Evolutionary conservation across 2,888 invertebrate genomes (phyloP), one percentile per base, ranked within the genome.

Genomic region (Agriopis leucophaearia): DNA sequence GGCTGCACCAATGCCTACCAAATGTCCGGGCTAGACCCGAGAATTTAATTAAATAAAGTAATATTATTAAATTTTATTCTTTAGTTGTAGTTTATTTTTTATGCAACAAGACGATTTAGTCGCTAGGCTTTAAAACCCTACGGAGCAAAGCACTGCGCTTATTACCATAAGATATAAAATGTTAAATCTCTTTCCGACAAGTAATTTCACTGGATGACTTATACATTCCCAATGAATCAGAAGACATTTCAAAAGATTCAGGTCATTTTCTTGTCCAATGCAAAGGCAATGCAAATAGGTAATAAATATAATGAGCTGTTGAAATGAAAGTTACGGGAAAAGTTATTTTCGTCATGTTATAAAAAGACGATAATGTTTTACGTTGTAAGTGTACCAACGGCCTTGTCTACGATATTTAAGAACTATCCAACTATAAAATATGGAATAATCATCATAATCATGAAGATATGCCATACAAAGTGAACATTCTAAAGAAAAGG

Each of bases 261-360:
- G 27, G 7, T 27, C 13, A 55, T 55, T 55, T 55, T 0, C 36
- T 4, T 55, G 40, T 55, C 18, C n/a, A 0, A 6, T 0, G 35
- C 47, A 13, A 44, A 48, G 45, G 54, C 52, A 66, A 55, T n/a
- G n/a, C n/a, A n/a, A n/a, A n/a, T 55, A 57, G 47, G 16, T 50
- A 48, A 48, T n/a, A 52, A 52, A 59, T 18, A 55, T 66, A 47
- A 72, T 35, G 55, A 36, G 58, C 27, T 48, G 38, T 27, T 62
- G 27, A 61, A 60, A 66, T 40, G 64, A 64, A 68, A 64, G 54
- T 66, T 57, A 57, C 51, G 18, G 47, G 58, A 55, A 51, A 57
- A 70, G 71, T 69, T 77, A 78, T 81, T 80, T 75, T 55, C 35
- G 60, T 68, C 73, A 42, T 50, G 65, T 57, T 69, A 73, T 74